Conservation (phyloP, 2,113 vertebrate species). For the Todiramphus chloris region DNA sequence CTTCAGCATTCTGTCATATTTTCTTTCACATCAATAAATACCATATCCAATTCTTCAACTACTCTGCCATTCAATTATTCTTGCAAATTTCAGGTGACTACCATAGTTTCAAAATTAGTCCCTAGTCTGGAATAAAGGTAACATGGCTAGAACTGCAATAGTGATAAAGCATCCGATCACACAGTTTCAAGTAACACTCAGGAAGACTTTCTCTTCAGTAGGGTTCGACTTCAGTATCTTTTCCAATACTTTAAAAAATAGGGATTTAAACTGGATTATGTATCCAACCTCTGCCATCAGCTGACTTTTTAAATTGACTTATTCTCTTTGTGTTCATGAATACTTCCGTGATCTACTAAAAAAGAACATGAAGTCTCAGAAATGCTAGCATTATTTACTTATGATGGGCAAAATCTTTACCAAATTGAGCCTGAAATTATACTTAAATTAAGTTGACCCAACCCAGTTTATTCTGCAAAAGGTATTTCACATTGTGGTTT, state of each 20-base stretch:
- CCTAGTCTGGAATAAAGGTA: neutral
- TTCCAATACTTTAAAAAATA: neutral
- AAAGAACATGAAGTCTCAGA: neutral
- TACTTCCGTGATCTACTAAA: neutral
- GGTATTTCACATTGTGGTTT: neutral
- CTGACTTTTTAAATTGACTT: neutral
- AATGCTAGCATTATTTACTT: neutral
- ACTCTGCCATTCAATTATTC: neutral
- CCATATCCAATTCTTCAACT: neutral
- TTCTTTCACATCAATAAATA: neutral
- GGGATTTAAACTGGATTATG: neutral
- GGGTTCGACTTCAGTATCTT: neutral
- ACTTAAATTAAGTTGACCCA: neutral
- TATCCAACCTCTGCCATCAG: neutral
- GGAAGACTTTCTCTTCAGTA: neutral
- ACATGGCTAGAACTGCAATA: neutral
- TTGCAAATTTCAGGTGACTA: neutral
- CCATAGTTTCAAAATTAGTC: neutral
- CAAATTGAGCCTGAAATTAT: neutral
- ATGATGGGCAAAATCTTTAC: neutral
- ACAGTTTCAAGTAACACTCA: neutral
- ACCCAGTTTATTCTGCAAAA: neutral
- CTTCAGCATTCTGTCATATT: neutral
- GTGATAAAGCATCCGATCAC: neutral
- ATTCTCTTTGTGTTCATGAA: neutral